These are phyloP conservation scores for Strigamia maritima DNA, from an alignment of 2,888 invertebrate genomes.

Conservation along the genomic window DNA sequence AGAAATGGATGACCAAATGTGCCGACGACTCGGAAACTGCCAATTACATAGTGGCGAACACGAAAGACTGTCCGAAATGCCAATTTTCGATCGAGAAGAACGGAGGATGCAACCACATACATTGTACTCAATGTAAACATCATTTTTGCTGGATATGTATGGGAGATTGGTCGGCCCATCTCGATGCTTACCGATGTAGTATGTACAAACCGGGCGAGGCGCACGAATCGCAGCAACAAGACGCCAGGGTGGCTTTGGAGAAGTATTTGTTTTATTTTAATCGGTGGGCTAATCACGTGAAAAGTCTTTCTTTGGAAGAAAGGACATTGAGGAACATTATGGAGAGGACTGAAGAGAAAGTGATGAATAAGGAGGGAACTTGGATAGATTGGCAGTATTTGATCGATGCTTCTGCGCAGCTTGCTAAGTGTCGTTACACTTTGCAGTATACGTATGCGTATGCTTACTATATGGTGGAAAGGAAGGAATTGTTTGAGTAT, in stretches of 20 bases:
- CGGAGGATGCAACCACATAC: conserved; percentile 99
- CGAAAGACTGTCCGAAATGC: conserved; percentile 97
- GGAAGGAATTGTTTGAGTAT: conserved; percentile 81
- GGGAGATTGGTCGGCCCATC: conserved; percentile 97
- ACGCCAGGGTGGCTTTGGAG: too few species aligned
- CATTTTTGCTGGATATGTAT: conserved; percentile 99
- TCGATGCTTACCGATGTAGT: conserved; percentile 98
- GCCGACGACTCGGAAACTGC: conserved; percentile 99
- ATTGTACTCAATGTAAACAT: conserved; percentile 93
- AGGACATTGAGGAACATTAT: conserved; percentile 87
- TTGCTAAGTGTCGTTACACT: conserved; percentile 89
- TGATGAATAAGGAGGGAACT: conserved; percentile 88
- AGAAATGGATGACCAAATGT: conserved; percentile 98
- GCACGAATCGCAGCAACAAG: too few species aligned
- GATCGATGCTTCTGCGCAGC: conserved; percentile 82
- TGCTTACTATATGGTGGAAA: conserved; percentile 99
- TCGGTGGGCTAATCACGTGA: conserved; percentile 96
- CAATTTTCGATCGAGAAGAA: conserved; percentile 99
- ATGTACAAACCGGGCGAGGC: too few species aligned
- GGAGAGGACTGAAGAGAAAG: conserved; percentile 85
- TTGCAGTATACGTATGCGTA: conserved; percentile 98
- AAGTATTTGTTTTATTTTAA: conserved; percentile 63
- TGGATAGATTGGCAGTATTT: conserved; percentile 99
- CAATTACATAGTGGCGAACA: conserved; percentile 98
- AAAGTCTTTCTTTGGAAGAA: conserved; percentile 92